Base-by-base conservation (phyloP, 2,888 invertebrate species). In the Meteorus colon region DNA sequence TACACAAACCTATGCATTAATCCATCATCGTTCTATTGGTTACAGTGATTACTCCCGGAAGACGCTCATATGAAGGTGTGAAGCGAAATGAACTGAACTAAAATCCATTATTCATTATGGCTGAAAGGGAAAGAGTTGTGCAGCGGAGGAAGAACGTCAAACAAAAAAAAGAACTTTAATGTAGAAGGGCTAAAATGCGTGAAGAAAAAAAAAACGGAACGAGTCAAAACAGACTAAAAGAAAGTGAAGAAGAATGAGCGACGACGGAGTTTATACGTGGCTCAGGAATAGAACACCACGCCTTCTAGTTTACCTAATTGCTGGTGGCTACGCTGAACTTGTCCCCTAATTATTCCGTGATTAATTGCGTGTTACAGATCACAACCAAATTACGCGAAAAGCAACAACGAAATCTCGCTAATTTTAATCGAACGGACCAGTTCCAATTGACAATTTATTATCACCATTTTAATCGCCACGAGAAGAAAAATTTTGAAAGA, bases 281-380 rank as follows among this genome's bases (percentile, higher is more conserved):
- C 71, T 86, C 86, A 84, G 84, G 85, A 88, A 88, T 88, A 88
- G 88, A 87, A 88, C 83, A 84, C 84, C 86, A 87, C 88, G 87
- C 87, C 88, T 83, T 84, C 86, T 85, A 84, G 87, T 88, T 87
- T 86, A 86, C 86, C 88, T 88, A 88, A 88, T 88, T 88, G 88
- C 87, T 68, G 79, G 82, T 84, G 84, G 87, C 84, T 83, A 73
- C 85, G 81, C 84, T 82, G 86, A 86, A 85, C 88, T 88, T 87
- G 87, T 89, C 88, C 84, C 84, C 88, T 88, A 88, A 89, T 89
- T 89, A 88, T 87, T 86, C 83, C 80, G 83, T 88, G 88, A 88
- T 84, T 82, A 86, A 88, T 88, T 86, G 82, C 77, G 71, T 77
- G 65, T 74, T 74, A 79, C 59, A 65, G 67, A 75, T 62, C 51